phyloP scores from a whole-genome alignment of 2,797 vertebrate species.

The Periophthalmus magnuspinnatus region DNA sequence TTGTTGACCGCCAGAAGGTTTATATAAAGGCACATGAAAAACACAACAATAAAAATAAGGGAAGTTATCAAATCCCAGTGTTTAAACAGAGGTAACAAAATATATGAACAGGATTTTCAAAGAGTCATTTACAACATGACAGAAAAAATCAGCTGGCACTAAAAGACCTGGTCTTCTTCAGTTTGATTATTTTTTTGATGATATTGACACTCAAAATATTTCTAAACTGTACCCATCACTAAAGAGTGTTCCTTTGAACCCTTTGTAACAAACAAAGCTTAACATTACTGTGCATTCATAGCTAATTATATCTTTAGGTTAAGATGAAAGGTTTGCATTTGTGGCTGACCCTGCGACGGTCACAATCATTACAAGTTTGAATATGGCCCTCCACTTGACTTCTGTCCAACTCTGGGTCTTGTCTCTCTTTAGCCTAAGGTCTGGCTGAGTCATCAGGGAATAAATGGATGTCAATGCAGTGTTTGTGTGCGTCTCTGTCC shows the following conservation, averaged over 20 bases:
- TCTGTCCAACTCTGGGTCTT: constrained; percentile 20
- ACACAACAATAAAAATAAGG: too few species aligned
- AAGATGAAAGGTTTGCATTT: constrained; percentile 3
- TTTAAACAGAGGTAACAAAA: too few species aligned
- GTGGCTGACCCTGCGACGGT: constrained; percentile 11
- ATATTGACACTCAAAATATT: constrained; percentile 2
- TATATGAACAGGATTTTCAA: too few species aligned
- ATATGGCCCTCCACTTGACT: constrained; percentile 15
- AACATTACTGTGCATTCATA: not conserved
- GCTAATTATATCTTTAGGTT: not conserved
- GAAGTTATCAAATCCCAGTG: too few species aligned
- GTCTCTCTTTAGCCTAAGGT: constrained; percentile 26
- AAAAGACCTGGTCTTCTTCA: not conserved
- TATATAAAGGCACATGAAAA: too few species aligned
- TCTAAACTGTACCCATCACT: not conserved
- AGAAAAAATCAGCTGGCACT: not conserved
- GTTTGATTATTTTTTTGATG: not conserved
- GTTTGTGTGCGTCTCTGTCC: constrained; percentile 46
- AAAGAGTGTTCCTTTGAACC: too few species aligned
- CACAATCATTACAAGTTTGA: not conserved
- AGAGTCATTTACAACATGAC: too few species aligned
- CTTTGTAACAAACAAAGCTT: not conserved
- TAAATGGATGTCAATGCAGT: constrained; percentile 35
- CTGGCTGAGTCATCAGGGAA: constrained; percentile 36
- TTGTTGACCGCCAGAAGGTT: too few species aligned